These are phyloP conservation scores for Propithecus deckenii DNA, from an alignment of 2,797 vertebrate genomes.

Conservation along the genomic window DNA sequence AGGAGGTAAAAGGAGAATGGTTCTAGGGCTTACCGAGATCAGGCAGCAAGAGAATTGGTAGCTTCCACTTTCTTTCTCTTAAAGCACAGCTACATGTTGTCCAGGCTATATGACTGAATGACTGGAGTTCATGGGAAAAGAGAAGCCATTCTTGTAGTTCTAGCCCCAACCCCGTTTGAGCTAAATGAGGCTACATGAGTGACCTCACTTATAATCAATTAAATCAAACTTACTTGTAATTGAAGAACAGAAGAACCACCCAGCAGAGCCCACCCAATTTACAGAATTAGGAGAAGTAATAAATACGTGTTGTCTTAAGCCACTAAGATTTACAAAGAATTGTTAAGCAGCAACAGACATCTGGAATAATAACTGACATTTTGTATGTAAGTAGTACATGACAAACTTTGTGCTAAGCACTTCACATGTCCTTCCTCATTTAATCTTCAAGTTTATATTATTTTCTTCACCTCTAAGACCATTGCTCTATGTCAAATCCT, in stretches of 20 bases:
- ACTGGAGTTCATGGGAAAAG: neutral
- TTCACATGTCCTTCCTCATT: neutral
- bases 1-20: neutral
- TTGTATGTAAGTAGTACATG: neutral
- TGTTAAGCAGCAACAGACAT: neutral
- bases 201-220: neutral
- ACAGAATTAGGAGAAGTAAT: neutral
- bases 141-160: neutral
- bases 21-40: neutral
- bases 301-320: neutral
- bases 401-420: neutral
- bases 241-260: neutral
- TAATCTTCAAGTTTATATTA: slow-evolving; percentile 1
- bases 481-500: neutral
- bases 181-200: neutral
- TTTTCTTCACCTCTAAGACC: neutral
- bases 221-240: neutral
- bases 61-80: neutral
- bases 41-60: neutral
- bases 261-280: neutral
- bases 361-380: neutral
- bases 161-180: too few relatives aligned
- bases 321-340: neutral
- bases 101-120: neutral
- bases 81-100: neutral